phyloP scores from a whole-genome alignment of 2,113 vertebrate genomes.

The Alexandromys fortis region DNA sequence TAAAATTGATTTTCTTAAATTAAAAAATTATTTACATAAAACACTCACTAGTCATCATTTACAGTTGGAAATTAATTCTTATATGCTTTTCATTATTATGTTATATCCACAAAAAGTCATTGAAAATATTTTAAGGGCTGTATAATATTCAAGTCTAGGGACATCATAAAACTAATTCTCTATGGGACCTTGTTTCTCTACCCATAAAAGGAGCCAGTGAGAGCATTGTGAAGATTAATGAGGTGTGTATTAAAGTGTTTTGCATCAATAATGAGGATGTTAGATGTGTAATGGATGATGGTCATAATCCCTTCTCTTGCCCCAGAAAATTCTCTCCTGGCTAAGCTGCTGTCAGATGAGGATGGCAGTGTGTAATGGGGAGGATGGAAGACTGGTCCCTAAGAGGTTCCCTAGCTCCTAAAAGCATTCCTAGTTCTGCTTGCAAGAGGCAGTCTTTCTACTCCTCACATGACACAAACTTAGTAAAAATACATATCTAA shows the following conservation, averaged over 20 bases:
- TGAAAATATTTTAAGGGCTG: constrained; percentile 23
- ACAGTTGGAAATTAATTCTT: constrained; percentile 9
- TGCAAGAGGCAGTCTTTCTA: neutral
- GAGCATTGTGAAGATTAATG: neutral
- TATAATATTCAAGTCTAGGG: neutral
- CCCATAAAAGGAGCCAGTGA: neutral
- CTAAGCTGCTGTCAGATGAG: neutral
- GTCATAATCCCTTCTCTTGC: neutral
- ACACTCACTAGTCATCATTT: neutral
- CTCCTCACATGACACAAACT: neutral
- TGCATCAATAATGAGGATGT: neutral
- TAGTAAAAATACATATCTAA: constrained; percentile 31
- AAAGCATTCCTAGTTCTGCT: neutral
- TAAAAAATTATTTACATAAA: neutral
- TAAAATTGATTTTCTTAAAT: neutral
- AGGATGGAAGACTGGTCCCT: neutral
- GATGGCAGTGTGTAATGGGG: neutral
- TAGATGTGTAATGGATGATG: neutral
- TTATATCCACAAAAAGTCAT: neutral
- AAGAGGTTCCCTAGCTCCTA: neutral
- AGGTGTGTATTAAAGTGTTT: neutral
- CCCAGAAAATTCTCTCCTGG: neutral
- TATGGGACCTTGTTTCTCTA: neutral
- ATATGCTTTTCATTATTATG: neutral
- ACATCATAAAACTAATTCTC: neutral